Percentiles rank a stretch among this genome's conserved stretches.
These are phyloP conservation scores for Saccostrea glomerata DNA, from an alignment of 1,140 invertebrate genomes.

Conservation along the genomic window DNA sequence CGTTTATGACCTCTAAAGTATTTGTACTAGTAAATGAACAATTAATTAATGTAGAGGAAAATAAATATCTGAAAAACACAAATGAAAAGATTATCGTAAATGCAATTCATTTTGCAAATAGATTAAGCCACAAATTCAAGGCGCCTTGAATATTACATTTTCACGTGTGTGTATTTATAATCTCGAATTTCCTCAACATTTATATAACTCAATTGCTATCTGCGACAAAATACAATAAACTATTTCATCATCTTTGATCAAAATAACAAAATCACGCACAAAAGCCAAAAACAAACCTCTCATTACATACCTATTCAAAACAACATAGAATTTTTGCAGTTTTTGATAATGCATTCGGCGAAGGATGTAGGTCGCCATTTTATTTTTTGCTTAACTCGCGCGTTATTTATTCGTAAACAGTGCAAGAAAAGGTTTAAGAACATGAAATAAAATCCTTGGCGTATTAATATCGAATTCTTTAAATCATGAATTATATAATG, in stretches of 20 bases:
- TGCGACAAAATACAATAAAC: not conserved
- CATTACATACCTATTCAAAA: slow-evolving; percentile 29
- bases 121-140: too few species aligned
- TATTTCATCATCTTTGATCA: not conserved
- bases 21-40: too few species aligned
- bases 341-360: slow-evolving; percentile 28
- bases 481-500: too few species aligned
- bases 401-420: too few species aligned
- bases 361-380: slow-evolving; percentile 7
- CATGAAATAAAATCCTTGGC: too few species aligned
- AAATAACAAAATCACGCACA: not conserved
- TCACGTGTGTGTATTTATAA: not conserved
- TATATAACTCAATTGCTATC: not conserved
- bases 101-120: too few species aligned
- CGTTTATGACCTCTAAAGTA: too few species aligned
- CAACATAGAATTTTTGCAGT: not conserved
- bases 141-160: not conserved
- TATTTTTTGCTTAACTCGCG: not conserved
- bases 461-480: too few species aligned
- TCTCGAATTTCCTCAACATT: not conserved
- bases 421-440: too few species aligned
- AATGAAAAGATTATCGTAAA: too few species aligned
- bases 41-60: too few species aligned
- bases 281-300: not conserved
- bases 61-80: too few species aligned